Evolutionary conservation across 2,113 vertebrate species (phyloP).

Genomic region (Hippocampus abdominalis): DNA sequence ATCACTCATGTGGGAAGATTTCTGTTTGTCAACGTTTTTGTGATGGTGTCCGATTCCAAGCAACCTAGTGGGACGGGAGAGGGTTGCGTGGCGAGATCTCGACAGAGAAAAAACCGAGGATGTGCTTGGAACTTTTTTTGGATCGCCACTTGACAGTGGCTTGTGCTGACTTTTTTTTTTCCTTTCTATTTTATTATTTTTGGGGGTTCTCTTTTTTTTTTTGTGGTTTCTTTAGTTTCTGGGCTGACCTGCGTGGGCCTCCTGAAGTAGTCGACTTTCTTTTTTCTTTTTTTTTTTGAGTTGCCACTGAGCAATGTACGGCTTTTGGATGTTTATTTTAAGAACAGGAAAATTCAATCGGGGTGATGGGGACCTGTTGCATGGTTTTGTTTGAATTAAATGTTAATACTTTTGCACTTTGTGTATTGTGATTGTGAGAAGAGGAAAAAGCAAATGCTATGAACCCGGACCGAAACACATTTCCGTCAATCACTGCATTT

Average conservation of each 20-base stretch:
- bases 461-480: background rate
- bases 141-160: conserved; percentile 31
- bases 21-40: conserved; percentile 50
- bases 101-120: conserved; percentile 9
- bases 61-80: conserved; percentile 8
- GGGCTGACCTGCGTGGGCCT: conserved; percentile 30
- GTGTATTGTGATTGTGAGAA: conserved; percentile 33
- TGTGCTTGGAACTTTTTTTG: conserved; percentile 18
- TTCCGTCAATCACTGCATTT: background rate
- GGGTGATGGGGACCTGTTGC: conserved; percentile 61
- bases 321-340: conserved; percentile 63
- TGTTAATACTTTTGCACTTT: conserved; percentile 65
- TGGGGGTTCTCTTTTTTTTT: conserved; percentile 13
- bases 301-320: conserved; percentile 45
- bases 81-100: background rate
- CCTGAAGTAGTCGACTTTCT: conserved; percentile 17
- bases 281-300: conserved; percentile 28
- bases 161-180: conserved; percentile 20
- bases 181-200: background rate
- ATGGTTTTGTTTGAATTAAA: conserved; percentile 72
- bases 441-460: background rate
- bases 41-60: conserved; percentile 50
- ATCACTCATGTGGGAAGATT: conserved; percentile 38
- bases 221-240: conserved; percentile 28
- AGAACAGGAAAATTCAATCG: conserved; percentile 48